Percentiles rank a stretch among this genome's conserved stretches.
phyloP scores from a whole-genome alignment of 2,797 vertebrate genomes.

The Anguilla marmorata region DNA sequence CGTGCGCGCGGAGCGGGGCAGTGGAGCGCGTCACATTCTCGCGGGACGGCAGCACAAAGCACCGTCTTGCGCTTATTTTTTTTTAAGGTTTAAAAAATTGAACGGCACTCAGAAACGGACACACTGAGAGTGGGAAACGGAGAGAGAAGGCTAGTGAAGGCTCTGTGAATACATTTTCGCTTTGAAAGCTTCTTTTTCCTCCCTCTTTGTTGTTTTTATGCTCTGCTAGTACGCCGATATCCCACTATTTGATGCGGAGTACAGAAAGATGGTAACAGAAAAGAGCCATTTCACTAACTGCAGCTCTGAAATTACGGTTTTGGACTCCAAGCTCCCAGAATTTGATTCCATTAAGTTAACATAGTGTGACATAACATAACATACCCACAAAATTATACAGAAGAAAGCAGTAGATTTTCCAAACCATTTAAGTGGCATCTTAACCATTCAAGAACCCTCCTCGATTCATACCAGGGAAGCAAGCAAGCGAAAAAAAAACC shows the following conservation, averaged over 20 bases:
- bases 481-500: neutral
- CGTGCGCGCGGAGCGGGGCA: conserved; percentile 44
- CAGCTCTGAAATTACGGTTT: neutral
- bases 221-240: neutral
- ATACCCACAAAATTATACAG: neutral
- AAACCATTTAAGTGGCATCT: neutral
- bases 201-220: neutral
- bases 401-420: neutral
- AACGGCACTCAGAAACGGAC: conserved; percentile 5
- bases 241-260: neutral
- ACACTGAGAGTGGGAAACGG: neutral
- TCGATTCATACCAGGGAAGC: neutral
- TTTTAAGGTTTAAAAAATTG: conserved; percentile 2
- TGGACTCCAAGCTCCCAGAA: neutral
- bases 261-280: neutral
- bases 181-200: neutral
- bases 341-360: neutral
- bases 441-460: neutral
- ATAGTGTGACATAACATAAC: neutral
- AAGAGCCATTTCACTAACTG: neutral
- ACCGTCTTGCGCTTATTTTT: neutral
- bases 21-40: conserved; percentile 25
- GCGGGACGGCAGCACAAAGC: neutral
- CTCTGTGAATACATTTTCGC: neutral
- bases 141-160: neutral